Base-by-base conservation (phyloP, 2,888 invertebrate genomes). In the Cheilosia soror region DNA sequence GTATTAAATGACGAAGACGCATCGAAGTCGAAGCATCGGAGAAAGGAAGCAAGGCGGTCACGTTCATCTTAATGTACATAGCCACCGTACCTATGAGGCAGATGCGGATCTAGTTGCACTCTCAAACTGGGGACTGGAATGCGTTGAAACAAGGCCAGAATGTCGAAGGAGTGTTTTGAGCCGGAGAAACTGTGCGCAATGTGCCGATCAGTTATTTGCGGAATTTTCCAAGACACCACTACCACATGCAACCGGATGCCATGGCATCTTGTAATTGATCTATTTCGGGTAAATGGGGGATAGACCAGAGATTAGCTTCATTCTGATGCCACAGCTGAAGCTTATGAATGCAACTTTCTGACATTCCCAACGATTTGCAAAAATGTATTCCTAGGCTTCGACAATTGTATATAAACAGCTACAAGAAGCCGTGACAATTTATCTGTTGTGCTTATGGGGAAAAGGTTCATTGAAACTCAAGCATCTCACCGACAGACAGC, bases 81-180 rank as follows among this genome's bases (percentile, higher is more conserved):
- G 20, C 20, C 20, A 37, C 42, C 49, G 3, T 29, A 29, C 58
- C 53, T 33, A 25, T 68, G 57, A 31, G 15, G 33, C 47, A 62
- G 57, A 55, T 40, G 15, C 11, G 15, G 51, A 60, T 85, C 71
- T 31, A 47, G 65, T 80, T 83, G 73, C 77, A 42, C 27, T 49
- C 25, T 55, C 20, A 13, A 40, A 37, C 55, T 65, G 53, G 11
- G 25, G 53, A 71, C 29, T 77, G 85, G 76, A 81, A 77, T 81
- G 76, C 72, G 5, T 63, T 71, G 60, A 85, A 85, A 85, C 72
- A 81, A 85, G 85, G 76, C 71, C 71, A 77, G 37, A 77, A 51
- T 65, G 33, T 42, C 29, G 47, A 7, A 15, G 20, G 80, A 75
- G 69, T 80, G 55, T 42, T 75, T 84, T 53, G 13, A 7, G 9